phyloP scores from a whole-genome alignment of 2,888 invertebrate genomes.

The Camptogramma bilineatum region DNA sequence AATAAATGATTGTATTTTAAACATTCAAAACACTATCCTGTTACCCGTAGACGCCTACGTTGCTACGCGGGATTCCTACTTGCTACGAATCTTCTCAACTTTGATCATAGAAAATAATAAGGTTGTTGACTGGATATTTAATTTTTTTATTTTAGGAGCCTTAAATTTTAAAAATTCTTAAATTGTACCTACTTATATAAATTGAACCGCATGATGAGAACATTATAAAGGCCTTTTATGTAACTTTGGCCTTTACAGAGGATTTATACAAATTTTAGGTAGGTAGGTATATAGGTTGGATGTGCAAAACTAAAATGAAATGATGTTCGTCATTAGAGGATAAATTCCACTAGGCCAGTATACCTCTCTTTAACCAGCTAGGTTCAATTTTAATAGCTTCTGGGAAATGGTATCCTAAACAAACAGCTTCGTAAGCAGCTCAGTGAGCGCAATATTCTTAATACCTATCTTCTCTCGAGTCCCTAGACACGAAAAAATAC shows the following conservation, averaged over 20 bases:
- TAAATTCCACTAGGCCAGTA: background rate
- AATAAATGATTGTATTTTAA: background rate
- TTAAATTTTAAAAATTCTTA: too few relatives aligned
- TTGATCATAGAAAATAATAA: background rate
- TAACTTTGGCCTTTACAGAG: too few relatives aligned
- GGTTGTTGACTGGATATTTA: background rate
- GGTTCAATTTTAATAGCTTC: background rate
- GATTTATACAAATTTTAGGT: too few relatives aligned
- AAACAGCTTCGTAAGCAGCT: background rate
- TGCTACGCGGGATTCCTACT: background rate
- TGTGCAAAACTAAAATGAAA: too few relatives aligned
- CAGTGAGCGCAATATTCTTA: slow-evolving; percentile 8
- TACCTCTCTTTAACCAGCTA: background rate
- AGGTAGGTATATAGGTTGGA: too few relatives aligned
- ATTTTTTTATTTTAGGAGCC: too few relatives aligned
- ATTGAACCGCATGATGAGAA: too few relatives aligned
- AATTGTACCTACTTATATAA: too few relatives aligned
- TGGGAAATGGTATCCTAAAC: slow-evolving; percentile 3
- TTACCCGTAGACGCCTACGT: slow-evolving; percentile 1
- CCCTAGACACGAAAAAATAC: slow-evolving; percentile 21
- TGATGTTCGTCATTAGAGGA: too few relatives aligned
- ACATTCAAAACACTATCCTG: background rate
- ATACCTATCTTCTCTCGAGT: slow-evolving; percentile 6
- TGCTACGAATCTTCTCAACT: background rate
- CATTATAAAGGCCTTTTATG: too few relatives aligned